These are phyloP conservation scores for Leptinotarsa peninsularis DNA, from an alignment of 2,888 invertebrate genomes.

Conservation along the genomic window DNA sequence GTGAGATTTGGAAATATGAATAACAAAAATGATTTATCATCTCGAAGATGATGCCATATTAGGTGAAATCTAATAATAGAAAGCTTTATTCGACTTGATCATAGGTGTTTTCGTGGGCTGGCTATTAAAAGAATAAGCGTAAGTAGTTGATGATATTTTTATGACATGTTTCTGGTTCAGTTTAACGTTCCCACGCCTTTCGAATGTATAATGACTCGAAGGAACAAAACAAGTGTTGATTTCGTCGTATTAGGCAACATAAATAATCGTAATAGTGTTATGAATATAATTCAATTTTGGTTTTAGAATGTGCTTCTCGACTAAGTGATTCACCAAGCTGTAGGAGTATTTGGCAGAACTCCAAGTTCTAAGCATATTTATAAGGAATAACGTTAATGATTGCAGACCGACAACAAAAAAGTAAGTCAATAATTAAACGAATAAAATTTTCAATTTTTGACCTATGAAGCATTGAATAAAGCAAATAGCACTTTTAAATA, in stretches of 20 bases:
- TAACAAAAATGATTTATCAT: constrained; percentile 2
- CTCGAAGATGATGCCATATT: constrained; percentile 4
- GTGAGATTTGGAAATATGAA: neutral
- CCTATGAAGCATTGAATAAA: no score
- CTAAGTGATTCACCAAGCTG: no score
- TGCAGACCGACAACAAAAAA: no score
- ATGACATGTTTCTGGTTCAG: constrained; percentile 13
- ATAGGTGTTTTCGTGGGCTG: constrained; percentile 6
- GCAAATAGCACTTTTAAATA: no score
- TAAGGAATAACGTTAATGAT: no score
- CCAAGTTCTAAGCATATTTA: no score
- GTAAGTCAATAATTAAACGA: no score
- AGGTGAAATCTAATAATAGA: constrained; percentile 6
- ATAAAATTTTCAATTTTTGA: no score
- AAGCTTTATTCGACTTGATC: neutral
- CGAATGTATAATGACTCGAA: constrained; percentile 2
- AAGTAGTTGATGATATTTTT: constrained; percentile 14
- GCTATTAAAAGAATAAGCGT: constrained; percentile 1
- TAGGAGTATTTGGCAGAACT: no score
- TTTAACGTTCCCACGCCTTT: constrained; percentile 8
- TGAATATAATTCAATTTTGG: no score
- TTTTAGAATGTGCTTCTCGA: no score
- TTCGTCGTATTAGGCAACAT: neutral
- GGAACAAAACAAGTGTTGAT: neutral
- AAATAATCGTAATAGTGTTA: neutral